Evolutionary conservation across 2,113 vertebrate genomes (phyloP), one percentile per base, ranked within the genome.

Genomic region (Aplodontia rufa): DNA sequence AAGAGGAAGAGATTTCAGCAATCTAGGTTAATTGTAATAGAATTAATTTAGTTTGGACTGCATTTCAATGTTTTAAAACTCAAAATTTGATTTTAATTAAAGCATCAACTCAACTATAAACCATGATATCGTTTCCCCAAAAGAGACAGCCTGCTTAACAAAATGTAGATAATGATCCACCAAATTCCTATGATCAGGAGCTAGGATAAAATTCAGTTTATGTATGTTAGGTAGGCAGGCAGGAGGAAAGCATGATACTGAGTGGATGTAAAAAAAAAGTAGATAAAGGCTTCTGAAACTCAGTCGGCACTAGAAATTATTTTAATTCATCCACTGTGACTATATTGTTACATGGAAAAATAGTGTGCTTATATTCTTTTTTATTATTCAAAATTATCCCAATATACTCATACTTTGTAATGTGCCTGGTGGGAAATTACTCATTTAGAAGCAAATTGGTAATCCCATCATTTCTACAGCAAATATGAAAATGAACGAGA

Each of bases 81-180:
- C 53, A 92, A 76, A 92, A 80, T 53, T 88, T 82, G 51, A 84
- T 74, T 82, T 95, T 93, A 95, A 96, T 96, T 79, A 93, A 89
- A 96, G 24, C 47, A 66, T 75, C 16, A 74, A 75, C 10, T 95
- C 53, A 95, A 53, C 60, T 96, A 83, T 81, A 92, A 64, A 53
- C 42, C 53, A 47, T 79, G n/a, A 47, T 79, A 76, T 40, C 90
- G 17, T 79, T 74, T 58, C 5, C n/a, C 22, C 72, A 19, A 71
- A 71, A 76, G 58, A 92, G 24, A 87, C 20, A 84, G 69, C 5
- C 35, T 88, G 17, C 78, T 91, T 95, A 24, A 75, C 8, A 85
- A 92, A 94, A 75, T 86, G 72, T 42, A 82, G 66, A 74, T 80
- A 74, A 16, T 55, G 79, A 93, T 53, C 95, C 68, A 94, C 86